Base-by-base conservation (phyloP, 2,888 invertebrate genomes). In the Siphlonurus alternatus region DNA sequence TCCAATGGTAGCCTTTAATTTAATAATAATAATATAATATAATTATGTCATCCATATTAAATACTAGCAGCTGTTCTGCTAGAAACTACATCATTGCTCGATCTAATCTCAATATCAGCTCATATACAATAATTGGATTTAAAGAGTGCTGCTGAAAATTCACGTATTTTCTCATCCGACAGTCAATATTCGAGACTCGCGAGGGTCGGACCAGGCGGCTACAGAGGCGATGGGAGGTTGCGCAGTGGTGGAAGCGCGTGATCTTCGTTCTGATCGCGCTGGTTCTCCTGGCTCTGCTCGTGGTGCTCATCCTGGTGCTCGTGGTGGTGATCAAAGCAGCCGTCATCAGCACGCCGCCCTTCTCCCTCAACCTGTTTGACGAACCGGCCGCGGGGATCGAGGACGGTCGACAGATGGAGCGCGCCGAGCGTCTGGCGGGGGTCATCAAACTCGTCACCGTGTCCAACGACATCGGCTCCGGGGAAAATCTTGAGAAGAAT, bases 361-460 rank as follows among this genome's bases (percentile, higher is more conserved):
- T 38, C 38, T 5, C 38, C 5, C 38, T 38, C 15, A 15, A 38
- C 38, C 5, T 38, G 7, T 38, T 38, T 38, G 38, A 5, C 5
- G 15, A 38, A 15, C 38, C 38, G 5, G 38, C 38, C 5, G 7
- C 38, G 15, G 56, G 56, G 5, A 22, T 69, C 54, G 68, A 69
- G 56, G 67, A 67, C 60, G 66, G 64, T n/a, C 65, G 64, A 64
- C 67, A 62, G 25, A 56, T 62, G 23, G 66, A 67, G 56, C 62
- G 69, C 63, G 69, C 69, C 5, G 66, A 69, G 53, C 66, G 71
- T 60, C 68, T 73, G 22, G 67, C 69, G 22, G 67, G 70, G 59
- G 71, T 71, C n/a, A 59, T 73, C 23, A 66, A 67, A 66, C 69
- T 72, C 63, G 66, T 70, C 62, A 72, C 72, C 7, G 67, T 73